Base-by-base conservation (phyloP, 30 jellyfish, hydroid and myxozoan genomes). In the Rhopilema esculentum region DNA sequence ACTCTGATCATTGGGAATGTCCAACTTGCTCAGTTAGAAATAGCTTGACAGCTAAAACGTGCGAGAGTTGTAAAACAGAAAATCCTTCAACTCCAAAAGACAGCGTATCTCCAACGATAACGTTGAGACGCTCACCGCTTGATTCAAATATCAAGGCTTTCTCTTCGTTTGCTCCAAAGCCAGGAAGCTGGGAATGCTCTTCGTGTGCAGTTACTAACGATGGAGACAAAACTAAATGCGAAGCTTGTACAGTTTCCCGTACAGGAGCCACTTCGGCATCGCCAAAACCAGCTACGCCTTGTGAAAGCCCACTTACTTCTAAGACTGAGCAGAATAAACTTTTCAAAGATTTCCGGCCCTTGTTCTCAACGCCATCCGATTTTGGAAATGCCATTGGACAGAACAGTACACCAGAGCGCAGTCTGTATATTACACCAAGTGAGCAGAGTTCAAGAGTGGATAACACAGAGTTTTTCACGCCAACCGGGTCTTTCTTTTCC, bases 11-110 rank as follows among this genome's bases (percentile, higher is more conserved):
- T 53, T 76, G 87, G 87, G 87, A 76, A 17, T 76, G 87, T 48
- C 75, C 87, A 15, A 76, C 87, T 0, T 76, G 87, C 75, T 48
- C 49, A 49, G 27, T 76, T 31, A 63, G 73, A n/a, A 65, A 80
- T 20, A 28, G 31, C 18, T 17, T 21, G 21, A 15, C 0, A 31
- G 4, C 30, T 0, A 23, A 20, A 27, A 17, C 49, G 4, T 79
- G 89, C 29, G 52, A 16, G 23, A 64, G 67, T 33, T 79, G 89
- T 31, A 53, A 61, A 26, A 61, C 89, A 18, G 68, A 30, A 26
- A 52, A 79, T 28, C 81, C 89, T 1, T 16, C 89, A 19, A 31
- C 25, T 53, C 27, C 49, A 32, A 51, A 76, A 1, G 77, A 40
- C 66, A 80, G 29, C 29, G 30, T 61, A 8, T 65, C 90, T 0